Conservation (phyloP, 1,140 invertebrate genomes). For the silkworm (Bombyx mori) region ASM3026992v2 NC_085117.1:12180001-12180500, state of each 20-base stretch:
- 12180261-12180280: conserved; percentile 23
- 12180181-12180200: conserved; percentile 61
- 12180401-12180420: too few relatives aligned
- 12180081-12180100: conserved; percentile 77
- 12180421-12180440: too few relatives aligned
- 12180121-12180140: conserved; percentile 84
- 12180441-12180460: too few relatives aligned
- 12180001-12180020: conserved; percentile 95
- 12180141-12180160: conserved; percentile 58
- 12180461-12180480: too few relatives aligned
- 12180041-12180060: conserved; percentile 89
- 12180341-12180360: too few relatives aligned
- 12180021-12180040: conserved; percentile 93
- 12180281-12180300: not conserved
- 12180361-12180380: too few relatives aligned
- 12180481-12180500: too few relatives aligned
- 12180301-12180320: too few relatives aligned
- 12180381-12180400: too few relatives aligned
- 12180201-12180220: conserved; percentile 86
- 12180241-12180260: conserved; percentile 35
- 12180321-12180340: too few relatives aligned
- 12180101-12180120: conserved; percentile 82
- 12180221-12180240: conserved; percentile 54
- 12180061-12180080: conserved; percentile 92
- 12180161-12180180: conserved; percentile 43